phyloP scores from a whole-genome alignment of 1,140 invertebrate species.

The Ips typographus region DNA sequence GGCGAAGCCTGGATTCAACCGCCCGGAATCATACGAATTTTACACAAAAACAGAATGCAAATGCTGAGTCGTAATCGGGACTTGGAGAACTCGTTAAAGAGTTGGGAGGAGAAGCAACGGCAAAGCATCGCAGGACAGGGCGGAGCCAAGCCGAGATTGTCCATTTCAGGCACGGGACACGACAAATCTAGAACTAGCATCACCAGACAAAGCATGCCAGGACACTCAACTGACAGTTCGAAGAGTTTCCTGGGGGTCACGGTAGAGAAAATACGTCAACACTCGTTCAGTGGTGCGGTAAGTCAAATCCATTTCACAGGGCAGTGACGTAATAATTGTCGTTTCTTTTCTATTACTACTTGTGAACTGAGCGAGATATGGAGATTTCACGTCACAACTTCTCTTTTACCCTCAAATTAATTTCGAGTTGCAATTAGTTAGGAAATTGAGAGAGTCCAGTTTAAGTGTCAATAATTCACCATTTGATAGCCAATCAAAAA shows the following conservation, averaged over 20 bases:
- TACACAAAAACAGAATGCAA: conserved; percentile 96
- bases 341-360: too few relatives aligned
- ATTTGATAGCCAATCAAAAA: too few relatives aligned
- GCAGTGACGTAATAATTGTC: too few relatives aligned
- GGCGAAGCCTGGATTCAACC: conserved; percentile 98
- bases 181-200: conserved; percentile 48
- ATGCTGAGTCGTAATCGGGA: conserved; percentile 90
- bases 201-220: conserved; percentile 49
- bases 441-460: too few relatives aligned
- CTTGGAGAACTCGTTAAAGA: conserved; percentile 83
- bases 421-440: too few relatives aligned
- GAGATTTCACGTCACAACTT: too few relatives aligned
- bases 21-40: conserved; percentile 91
- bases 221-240: conserved; percentile 33
- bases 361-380: too few relatives aligned
- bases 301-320: background rate
- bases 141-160: conserved; percentile 44
- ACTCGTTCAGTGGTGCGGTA: conserved; percentile 50
- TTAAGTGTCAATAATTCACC: too few relatives aligned
- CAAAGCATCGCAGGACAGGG: conserved; percentile 54
- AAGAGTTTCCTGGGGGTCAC: conserved; percentile 49
- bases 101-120: conserved; percentile 94
- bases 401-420: too few relatives aligned
- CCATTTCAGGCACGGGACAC: conserved; percentile 42
- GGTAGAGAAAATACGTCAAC: conserved; percentile 50